phyloP scores from a whole-genome alignment of 2,888 invertebrate genomes.

The Dicranocentrus wangi region DNA sequence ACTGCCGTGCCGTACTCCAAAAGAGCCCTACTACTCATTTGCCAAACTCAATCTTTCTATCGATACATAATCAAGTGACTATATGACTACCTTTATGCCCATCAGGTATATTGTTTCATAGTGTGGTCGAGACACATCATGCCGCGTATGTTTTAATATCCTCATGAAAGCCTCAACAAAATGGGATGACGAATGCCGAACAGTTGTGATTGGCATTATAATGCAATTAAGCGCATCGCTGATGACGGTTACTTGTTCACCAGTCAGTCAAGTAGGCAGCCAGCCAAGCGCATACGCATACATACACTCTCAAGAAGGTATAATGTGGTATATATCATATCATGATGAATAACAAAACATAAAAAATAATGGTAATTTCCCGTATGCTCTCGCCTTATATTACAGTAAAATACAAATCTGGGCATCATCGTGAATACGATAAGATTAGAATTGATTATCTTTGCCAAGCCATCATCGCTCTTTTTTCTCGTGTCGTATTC shows the following conservation, averaged over 20 bases:
- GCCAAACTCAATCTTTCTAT: slow-evolving; percentile 34
- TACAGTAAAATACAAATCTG: slow-evolving; percentile 38
- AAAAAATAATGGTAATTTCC: neutral
- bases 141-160: slow-evolving; percentile 34
- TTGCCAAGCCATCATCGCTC: slow-evolving; percentile 41
- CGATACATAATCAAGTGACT: slow-evolving; percentile 36
- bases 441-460: slow-evolving; percentile 57
- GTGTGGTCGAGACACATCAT: neutral
- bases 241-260: slow-evolving; percentile 61
- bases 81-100: neutral
- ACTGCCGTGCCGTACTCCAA: neutral
- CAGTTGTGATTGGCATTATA: slow-evolving; percentile 65
- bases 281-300: slow-evolving; percentile 30
- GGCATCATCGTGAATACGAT: slow-evolving; percentile 46
- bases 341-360: slow-evolving; percentile 13
- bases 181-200: slow-evolving; percentile 63
- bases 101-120: neutral
- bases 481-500: slow-evolving; percentile 16
- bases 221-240: slow-evolving; percentile 64
- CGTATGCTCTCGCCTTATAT: neutral
- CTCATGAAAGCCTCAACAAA: slow-evolving; percentile 48
- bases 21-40: slow-evolving; percentile 32
- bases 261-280: slow-evolving; percentile 55
- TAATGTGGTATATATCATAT: slow-evolving; percentile 14
- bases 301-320: too few species aligned